Conservation (phyloP, 2,797 vertebrate species). For the Margarornis squamiger region DNA sequence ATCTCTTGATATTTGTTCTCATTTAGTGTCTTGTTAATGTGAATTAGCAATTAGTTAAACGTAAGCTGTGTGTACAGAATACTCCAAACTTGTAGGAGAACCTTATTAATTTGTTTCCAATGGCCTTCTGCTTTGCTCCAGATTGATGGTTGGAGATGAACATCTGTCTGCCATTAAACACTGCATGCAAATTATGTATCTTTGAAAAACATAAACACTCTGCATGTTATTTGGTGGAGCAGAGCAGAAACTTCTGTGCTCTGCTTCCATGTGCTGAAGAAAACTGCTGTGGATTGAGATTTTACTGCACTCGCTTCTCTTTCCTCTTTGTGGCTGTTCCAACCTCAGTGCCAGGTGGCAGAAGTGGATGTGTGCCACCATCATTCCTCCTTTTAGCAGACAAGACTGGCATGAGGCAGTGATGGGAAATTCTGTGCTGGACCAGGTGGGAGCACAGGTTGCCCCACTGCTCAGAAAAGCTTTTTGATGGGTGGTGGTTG, state of each 20-base stretch:
- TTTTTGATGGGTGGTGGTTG: not conserved
- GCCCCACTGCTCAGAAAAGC: not conserved
- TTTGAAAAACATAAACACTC: not conserved
- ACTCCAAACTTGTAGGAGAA: not conserved
- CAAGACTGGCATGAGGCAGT: not conserved
- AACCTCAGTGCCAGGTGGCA: not conserved
- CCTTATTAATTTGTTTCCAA: not conserved
- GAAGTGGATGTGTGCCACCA: not conserved
- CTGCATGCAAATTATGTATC: not conserved
- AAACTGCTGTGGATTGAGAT: not conserved
- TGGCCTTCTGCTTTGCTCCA: not conserved
- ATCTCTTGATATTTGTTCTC: not conserved
- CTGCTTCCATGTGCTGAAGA: accelerated
- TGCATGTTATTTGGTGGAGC: not conserved
- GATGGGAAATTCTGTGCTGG: not conserved
- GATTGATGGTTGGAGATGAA: not conserved
- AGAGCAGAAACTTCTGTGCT: not conserved
- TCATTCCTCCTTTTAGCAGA: not conserved
- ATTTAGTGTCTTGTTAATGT: not conserved
- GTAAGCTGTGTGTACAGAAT: not conserved
- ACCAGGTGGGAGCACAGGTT: not conserved
- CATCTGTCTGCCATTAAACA: not conserved
- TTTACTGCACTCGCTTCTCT: not conserved
- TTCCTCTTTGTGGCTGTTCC: not conserved
- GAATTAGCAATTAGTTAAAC: not conserved